These are phyloP conservation scores for Chymomyza caudatula DNA, from an alignment of 2,888 invertebrate genomes.

Conservation along the genomic window DNA sequence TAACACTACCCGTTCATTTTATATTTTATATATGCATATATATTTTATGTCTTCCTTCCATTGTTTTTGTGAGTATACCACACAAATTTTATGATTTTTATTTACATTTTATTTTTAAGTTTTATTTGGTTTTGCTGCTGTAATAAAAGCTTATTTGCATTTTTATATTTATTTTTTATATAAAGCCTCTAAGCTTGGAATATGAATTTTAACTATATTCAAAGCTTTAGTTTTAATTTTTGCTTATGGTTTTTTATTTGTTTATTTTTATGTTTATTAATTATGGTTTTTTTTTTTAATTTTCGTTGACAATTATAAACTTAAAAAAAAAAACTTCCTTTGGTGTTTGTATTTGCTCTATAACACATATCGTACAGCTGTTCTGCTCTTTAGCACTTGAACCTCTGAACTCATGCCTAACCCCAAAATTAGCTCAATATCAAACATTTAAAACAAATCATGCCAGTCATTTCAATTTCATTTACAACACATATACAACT, in stretches of 20 bases:
- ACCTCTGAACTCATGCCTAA: not conserved
- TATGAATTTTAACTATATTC: not conserved
- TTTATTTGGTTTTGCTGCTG: not conserved
- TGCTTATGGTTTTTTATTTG: not conserved
- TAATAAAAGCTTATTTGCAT: not conserved
- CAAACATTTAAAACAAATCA: not conserved
- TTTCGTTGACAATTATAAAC: not conserved
- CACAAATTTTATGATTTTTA: conserved; percentile 27
- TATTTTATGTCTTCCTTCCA: conserved; percentile 65
- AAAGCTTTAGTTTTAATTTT: not conserved
- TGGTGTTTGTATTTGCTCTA: not conserved
- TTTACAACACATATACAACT: conserved; percentile 1
- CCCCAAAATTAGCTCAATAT: not conserved
- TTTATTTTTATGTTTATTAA: conserved; percentile 49
- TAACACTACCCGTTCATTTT: conserved; percentile 65
- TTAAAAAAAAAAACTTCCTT: not conserved
- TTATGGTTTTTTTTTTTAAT: conserved; percentile 26
- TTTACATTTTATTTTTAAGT: conserved; percentile 3
- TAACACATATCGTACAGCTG: not conserved
- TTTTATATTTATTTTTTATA: not conserved
- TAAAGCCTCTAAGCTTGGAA: not conserved
- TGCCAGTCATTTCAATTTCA: not conserved
- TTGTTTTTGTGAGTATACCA: conserved; percentile 71
- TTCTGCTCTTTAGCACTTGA: not conserved
- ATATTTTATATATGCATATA: conserved; percentile 48